Percentiles rank a stretch among this genome's conserved stretches.
Evolutionary conservation across 2,888 invertebrate genomes (phyloP).

Genomic region (Diadegma fenestrale): DNA sequence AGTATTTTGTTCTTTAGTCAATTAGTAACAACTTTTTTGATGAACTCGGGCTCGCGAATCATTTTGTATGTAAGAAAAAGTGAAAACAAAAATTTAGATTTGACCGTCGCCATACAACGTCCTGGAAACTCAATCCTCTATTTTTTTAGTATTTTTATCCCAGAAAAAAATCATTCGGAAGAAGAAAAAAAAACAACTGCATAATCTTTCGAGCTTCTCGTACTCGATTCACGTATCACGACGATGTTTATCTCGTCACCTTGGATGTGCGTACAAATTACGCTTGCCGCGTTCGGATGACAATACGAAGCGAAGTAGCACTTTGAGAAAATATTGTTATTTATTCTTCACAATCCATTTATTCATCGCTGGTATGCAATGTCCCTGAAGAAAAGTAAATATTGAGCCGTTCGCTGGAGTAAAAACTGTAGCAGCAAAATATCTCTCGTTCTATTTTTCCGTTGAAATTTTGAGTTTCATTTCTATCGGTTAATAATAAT

Average conservation of each 20-base stretch:
- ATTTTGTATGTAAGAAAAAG: too few species aligned
- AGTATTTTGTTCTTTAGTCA: too few species aligned
- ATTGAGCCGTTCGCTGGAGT: neutral
- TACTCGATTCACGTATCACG: conserved; percentile 54
- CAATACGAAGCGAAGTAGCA: neutral
- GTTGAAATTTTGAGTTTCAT: neutral
- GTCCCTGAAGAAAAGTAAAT: neutral
- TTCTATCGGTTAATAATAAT: neutral
- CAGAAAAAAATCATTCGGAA: conserved; percentile 15
- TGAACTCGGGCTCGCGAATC: too few species aligned
- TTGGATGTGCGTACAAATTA: conserved; percentile 25
- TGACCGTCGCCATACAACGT: too few species aligned
- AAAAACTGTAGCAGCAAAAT: neutral
- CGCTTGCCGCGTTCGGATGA: conserved; percentile 18
- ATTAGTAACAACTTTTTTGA: too few species aligned
- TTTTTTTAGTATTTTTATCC: conserved; percentile 9
- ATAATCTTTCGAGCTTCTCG: conserved; percentile 40
- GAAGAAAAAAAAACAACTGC: conserved; percentile 38
- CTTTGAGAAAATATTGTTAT: conserved; percentile 1
- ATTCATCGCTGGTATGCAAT: neutral
- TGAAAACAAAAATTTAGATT: too few species aligned
- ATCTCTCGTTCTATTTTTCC: neutral
- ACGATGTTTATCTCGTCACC: conserved; percentile 48
- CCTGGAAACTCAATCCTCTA: conserved; percentile 8
- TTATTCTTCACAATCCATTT: neutral